A percentile compares a stretch with the other conserved stretches of the same genome.
phyloP scores from a whole-genome alignment of 1,140 invertebrate species.

The Cydia pomonella region DNA sequence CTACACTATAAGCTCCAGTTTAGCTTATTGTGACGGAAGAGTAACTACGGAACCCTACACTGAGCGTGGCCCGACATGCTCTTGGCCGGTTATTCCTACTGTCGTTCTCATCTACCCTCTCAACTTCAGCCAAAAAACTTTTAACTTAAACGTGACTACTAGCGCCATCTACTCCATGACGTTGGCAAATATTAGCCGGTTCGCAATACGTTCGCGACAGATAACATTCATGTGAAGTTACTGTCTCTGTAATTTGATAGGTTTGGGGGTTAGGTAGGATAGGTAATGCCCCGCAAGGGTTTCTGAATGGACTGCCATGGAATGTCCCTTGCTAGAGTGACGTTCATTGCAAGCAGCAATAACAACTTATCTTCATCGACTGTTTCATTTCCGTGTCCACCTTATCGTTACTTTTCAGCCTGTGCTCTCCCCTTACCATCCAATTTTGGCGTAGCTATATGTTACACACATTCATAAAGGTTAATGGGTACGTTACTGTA shows the following conservation, averaged over 20 bases:
- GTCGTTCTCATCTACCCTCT: no score
- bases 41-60: no score
- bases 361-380: constrained; percentile 67
- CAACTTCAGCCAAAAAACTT: no score
- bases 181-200: no score
- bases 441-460: constrained; percentile 23
- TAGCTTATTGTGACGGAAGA: no score
- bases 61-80: no score
- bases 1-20: no score
- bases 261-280: constrained; percentile 6
- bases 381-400: constrained; percentile 59
- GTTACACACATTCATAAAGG: constrained; percentile 34
- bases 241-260: neutral
- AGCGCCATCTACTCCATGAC: no score
- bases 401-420: constrained; percentile 57
- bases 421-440: constrained; percentile 7
- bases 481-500: constrained; percentile 19
- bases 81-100: no score
- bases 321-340: neutral
- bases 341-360: constrained; percentile 57
- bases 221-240: neutral
- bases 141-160: no score
- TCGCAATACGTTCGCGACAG: no score
- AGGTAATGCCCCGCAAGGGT: neutral
- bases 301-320: neutral